These are phyloP conservation scores for Tribolium freemani DNA, from an alignment of 2,888 invertebrate species.

Conservation along the genomic window DNA sequence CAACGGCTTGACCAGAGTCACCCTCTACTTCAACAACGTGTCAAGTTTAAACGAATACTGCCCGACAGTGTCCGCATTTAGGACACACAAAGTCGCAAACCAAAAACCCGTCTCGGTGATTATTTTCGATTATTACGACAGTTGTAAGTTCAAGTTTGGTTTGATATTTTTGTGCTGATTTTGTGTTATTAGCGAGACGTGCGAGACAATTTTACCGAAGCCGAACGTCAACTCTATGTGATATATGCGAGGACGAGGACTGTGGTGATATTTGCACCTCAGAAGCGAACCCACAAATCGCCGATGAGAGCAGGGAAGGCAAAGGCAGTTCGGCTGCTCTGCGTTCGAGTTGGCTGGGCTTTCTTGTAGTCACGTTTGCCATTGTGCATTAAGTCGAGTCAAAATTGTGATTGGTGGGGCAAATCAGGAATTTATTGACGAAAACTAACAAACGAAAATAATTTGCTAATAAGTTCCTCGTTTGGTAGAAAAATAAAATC, in stretches of 20 bases:
- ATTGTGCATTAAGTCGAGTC: conserved; percentile 10
- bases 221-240: conserved; percentile 80
- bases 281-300: conserved; percentile 56
- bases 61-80: conserved; percentile 86
- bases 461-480: neutral
- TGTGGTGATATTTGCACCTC: conserved; percentile 70
- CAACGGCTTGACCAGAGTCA: conserved; percentile 75
- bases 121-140: conserved; percentile 93
- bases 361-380: conserved; percentile 13
- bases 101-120: conserved; percentile 89
- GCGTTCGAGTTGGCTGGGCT: conserved; percentile 8
- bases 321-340: conserved; percentile 24
- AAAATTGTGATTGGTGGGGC: neutral
- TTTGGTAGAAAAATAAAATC: neutral
- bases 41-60: conserved; percentile 76
- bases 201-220: conserved; percentile 88
- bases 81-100: conserved; percentile 86
- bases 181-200: conserved; percentile 76
- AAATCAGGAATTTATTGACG: neutral
- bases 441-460: neutral
- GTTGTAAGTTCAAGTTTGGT: conserved; percentile 74
- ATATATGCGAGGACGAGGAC: conserved; percentile 83
- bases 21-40: conserved; percentile 82
- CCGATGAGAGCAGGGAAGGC: conserved; percentile 20
- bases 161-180: neutral